These are phyloP conservation scores for Arenaria interpres DNA, from an alignment of 2,113 vertebrate genomes.

Conservation along the genomic window DNA sequence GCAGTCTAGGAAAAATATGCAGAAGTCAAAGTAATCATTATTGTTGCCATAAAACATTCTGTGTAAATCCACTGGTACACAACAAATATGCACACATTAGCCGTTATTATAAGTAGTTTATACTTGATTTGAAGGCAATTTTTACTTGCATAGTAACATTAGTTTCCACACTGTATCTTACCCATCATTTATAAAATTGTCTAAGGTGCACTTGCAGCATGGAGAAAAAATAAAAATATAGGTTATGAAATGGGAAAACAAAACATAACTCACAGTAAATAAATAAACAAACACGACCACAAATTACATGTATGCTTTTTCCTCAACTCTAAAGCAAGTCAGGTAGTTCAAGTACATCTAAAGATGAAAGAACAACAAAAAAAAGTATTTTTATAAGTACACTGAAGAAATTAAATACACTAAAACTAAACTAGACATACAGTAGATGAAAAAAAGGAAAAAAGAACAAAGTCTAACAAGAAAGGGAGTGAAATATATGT, in stretches of 20 bases:
- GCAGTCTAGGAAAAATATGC: constrained; percentile 35
- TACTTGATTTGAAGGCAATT: constrained; percentile 6
- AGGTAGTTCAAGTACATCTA: neutral
- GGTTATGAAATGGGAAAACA: constrained; percentile 71
- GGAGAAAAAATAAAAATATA: constrained; percentile 82
- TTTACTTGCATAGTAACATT: constrained; percentile 23
- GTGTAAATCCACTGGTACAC: neutral
- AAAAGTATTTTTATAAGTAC: neutral
- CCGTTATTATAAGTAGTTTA: neutral
- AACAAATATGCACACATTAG: constrained; percentile 16
- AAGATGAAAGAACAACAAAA: neutral
- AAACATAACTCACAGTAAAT: constrained; percentile 25
- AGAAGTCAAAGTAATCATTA: constrained; percentile 17
- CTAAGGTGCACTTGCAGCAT: constrained; percentile 87
- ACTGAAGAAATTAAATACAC: neutral
- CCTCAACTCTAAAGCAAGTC: neutral
- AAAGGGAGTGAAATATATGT: neutral
- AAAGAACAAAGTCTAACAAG: neutral
- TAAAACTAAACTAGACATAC: neutral
- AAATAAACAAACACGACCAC: neutral
- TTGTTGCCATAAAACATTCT: neutral
- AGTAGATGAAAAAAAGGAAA: neutral
- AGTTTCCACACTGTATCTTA: constrained; percentile 69
- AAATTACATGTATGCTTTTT: neutral
- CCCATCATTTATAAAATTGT: constrained; percentile 74